Conservation (phyloP, 2,888 invertebrate genomes). For the Leptopilina drosophilae region DNA sequence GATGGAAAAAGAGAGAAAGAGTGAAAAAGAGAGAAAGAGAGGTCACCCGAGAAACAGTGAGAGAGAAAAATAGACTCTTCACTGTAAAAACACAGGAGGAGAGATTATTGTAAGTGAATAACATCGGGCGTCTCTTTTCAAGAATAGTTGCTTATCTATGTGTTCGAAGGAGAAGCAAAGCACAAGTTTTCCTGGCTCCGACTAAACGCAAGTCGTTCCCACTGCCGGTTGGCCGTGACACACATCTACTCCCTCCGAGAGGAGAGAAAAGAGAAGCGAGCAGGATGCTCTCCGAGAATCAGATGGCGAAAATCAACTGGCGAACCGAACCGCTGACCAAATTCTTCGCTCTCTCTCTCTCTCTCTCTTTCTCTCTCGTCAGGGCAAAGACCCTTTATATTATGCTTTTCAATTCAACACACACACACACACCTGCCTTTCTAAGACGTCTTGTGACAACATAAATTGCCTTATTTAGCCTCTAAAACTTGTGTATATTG, state of each 20-base stretch:
- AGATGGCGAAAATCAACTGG: constrained; percentile 30
- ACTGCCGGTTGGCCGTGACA: constrained; percentile 73
- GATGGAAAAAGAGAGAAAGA: constrained; percentile 28
- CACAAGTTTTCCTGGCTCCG: constrained; percentile 62
- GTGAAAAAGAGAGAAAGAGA: constrained; percentile 32
- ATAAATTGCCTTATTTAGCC: not conserved
- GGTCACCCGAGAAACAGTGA: constrained; percentile 39
- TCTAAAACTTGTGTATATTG: not conserved
- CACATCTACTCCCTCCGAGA: constrained; percentile 64
- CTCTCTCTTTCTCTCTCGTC: not conserved
- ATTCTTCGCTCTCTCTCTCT: not conserved
- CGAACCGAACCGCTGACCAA: constrained; percentile 26
- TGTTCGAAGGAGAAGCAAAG: constrained; percentile 56
- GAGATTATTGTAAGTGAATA: constrained; percentile 4
- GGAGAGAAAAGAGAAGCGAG: constrained; percentile 53
- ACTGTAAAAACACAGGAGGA: not conserved
- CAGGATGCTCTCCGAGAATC: constrained; percentile 38
- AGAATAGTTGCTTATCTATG: constrained; percentile 52
- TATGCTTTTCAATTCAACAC: constrained; percentile 7
- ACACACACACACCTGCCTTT: not conserved
- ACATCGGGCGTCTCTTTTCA: constrained; percentile 55
- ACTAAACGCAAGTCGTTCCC: constrained; percentile 63
- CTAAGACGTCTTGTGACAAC: not conserved
- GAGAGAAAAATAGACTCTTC: not conserved
- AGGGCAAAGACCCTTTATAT: constrained; percentile 24